Percentiles rank a stretch among this genome's conserved stretches.
Evolutionary conservation across 2,888 invertebrate genomes (phyloP).

Genomic region (Vesta saturnalis): DNA sequence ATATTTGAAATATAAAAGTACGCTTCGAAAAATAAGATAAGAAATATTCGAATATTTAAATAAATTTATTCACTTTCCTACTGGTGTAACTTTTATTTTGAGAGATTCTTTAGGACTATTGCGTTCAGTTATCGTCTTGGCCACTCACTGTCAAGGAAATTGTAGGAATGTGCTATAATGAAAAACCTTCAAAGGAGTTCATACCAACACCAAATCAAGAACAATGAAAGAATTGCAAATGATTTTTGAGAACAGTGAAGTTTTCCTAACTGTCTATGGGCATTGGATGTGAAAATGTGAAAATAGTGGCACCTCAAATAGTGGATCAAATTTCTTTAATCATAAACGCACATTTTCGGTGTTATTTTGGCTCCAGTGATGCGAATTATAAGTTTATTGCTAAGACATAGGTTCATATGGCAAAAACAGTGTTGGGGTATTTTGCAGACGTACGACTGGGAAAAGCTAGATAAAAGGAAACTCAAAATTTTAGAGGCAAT

Average conservation of each 20-base stretch:
- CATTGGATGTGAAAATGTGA: not conserved
- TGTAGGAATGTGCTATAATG: no score
- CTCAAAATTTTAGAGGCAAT: not conserved
- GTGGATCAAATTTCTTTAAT: not conserved
- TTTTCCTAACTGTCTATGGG: not conserved
- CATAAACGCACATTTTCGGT: not conserved
- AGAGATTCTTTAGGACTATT: no score
- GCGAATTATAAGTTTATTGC: no score
- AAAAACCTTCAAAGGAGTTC: no score
- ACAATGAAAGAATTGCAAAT: not conserved
- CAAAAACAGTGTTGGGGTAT: not conserved
- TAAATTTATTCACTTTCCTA: no score
- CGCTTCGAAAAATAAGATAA: no score
- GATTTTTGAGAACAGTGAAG: not conserved
- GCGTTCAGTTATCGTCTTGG: no score
- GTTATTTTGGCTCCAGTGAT: not conserved
- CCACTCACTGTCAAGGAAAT: no score
- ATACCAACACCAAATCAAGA: not conserved
- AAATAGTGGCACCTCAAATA: not conserved
- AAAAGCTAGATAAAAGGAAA: not conserved
- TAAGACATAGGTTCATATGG: not conserved
- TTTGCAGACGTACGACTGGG: not conserved
- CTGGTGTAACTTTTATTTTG: no score
- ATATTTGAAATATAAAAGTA: no score
- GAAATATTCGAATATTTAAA: no score